These are phyloP conservation scores for Lepus europaeus DNA, from an alignment of 2,113 vertebrate genomes.

Conservation along the genomic window DNA sequence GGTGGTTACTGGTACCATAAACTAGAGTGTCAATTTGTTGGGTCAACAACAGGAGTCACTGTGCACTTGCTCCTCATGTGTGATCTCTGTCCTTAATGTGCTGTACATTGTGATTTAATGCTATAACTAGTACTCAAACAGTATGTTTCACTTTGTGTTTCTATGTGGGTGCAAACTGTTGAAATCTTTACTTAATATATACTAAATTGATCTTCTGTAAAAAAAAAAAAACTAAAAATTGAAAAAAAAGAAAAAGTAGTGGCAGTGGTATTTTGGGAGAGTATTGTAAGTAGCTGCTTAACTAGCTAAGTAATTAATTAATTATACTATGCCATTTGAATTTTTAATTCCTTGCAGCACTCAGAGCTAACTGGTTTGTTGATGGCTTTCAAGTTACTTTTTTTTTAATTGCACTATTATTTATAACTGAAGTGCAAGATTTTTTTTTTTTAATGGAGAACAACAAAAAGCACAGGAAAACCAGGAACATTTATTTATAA, in stretches of 20 bases:
- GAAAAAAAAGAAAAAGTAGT: not conserved
- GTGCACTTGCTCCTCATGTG: too few species aligned
- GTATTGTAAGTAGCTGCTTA: not conserved
- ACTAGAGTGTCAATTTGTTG: too few species aligned
- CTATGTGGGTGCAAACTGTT: too few species aligned
- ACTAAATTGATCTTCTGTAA: too few species aligned
- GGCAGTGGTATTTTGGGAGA: too few species aligned
- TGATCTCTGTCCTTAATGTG: too few species aligned
- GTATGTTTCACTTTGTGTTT: too few species aligned
- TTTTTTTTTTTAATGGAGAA: not conserved
- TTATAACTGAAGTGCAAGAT: not conserved
- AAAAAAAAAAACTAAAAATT: conserved; percentile 22
- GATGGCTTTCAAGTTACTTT: not conserved
- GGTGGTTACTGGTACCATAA: too few species aligned
- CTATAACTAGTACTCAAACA: too few species aligned
- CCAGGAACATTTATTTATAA: not conserved
- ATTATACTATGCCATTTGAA: not conserved
- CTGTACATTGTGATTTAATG: too few species aligned
- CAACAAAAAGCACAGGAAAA: not conserved
- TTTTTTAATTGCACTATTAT: not conserved
- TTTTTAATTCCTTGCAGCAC: not conserved
- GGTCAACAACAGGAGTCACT: too few species aligned
- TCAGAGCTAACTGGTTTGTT: not conserved
- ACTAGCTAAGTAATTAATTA: not conserved
- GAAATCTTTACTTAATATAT: too few species aligned